Base-by-base conservation (phyloP, 2,797 vertebrate species). In the Dipus sagitta region DNA sequence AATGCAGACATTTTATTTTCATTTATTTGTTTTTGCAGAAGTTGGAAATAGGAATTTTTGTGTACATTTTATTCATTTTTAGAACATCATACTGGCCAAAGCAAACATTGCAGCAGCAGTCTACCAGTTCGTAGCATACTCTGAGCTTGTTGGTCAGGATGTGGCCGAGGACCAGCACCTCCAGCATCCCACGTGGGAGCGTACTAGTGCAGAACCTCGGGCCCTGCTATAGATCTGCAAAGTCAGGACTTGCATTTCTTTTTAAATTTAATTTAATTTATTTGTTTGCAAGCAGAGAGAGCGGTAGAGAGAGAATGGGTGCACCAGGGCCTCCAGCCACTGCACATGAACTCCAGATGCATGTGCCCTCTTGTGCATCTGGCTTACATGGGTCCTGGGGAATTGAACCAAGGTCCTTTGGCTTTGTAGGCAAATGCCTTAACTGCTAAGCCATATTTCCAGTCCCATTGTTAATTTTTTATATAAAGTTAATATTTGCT, bases 401-500 rank as follows among this genome's bases (percentile, higher is more conserved):
- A 58, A 58, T 58, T 4, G 4, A 58, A 58, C 54, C 17, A 13
- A 12, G 4, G 54, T 17, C 17, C 13, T 14, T 17, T 2, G 17
- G 54, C 54, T 14, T 58, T 15, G 13, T 13, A 58, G 17, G 54
- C 54, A 58, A 58, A 12, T 15, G 54, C 54, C 54, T 58, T 58
- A 47, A 47, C 47, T 11, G 11, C 47, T 11, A 47, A 47, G 47
- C 47, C 47, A 47, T 47, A 2, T 47, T 7, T 47, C 47, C 47
- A 47, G 47, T 11, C 47, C 47, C 47, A 90, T 30, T 77, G 17
- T 85, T 60, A 71, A 65, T 38, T 81, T 70, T 91, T 68, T 82
- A 79, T 94, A 74, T 79, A 60, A 26, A 68, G 11, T 60, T 88
- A 83, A 2, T 85, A 84, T 87, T 90, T 86, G 12, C 71, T 52